These are phyloP conservation scores for Zaprionus camerounensis DNA, from an alignment of 1,140 invertebrate species.

Conservation along the genomic window DNA sequence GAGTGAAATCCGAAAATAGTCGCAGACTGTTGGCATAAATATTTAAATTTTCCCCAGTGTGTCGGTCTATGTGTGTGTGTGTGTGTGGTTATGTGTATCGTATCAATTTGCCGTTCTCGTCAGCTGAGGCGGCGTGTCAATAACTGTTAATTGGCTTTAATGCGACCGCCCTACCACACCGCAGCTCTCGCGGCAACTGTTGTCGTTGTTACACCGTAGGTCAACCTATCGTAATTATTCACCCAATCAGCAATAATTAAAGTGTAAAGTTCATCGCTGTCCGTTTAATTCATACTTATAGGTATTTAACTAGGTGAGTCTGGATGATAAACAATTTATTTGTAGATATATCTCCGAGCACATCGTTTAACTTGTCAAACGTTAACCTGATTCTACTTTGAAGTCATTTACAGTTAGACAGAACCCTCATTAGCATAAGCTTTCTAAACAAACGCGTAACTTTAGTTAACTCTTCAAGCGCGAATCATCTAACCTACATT, in stretches of 20 bases:
- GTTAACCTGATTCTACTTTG: conserved; percentile 1
- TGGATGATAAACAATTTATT: not conserved
- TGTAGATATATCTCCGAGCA: no score
- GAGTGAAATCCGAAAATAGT: conserved; percentile 13
- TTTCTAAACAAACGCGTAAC: conserved; percentile 1
- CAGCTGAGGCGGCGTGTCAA: not conserved
- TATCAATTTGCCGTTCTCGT: conserved; percentile 4
- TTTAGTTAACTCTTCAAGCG: not conserved
- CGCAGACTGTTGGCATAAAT: conserved; percentile 4
- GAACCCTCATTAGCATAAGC: not conserved
- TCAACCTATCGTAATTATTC: conserved; percentile 33
- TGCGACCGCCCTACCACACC: not conserved
- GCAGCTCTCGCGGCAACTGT: not conserved
- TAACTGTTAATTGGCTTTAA: conserved; percentile 1
- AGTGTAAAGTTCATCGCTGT: conserved; percentile 36
- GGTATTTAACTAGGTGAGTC: not conserved
- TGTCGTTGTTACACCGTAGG: not conserved
- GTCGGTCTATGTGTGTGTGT: not conserved
- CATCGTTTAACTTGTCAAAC: conserved; percentile 11
- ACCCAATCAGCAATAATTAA: conserved; percentile 62
- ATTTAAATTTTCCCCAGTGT: not conserved
- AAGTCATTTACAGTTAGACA: not conserved
- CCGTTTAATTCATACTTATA: not conserved
- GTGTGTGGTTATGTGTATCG: not conserved
- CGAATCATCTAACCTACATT: not conserved